phyloP scores from a whole-genome alignment of 1,140 invertebrate genomes.

The Centruroides vittatus region DNA sequence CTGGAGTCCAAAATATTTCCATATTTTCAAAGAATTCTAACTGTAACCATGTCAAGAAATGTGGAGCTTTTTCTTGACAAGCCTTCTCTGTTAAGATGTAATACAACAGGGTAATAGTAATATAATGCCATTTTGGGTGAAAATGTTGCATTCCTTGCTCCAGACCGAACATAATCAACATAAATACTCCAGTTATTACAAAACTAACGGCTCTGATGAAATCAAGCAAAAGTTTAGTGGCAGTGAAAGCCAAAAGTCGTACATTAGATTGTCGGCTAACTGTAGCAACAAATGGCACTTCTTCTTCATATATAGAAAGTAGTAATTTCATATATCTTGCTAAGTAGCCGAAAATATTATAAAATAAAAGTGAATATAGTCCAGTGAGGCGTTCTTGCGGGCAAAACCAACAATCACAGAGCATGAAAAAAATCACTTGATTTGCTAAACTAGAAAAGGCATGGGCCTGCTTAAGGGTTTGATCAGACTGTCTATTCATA shows the following conservation, averaged over 20 bases:
- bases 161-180: conserved; percentile 53
- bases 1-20: conserved; percentile 47
- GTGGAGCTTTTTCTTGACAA: conserved; percentile 38
- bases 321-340: conserved; percentile 40
- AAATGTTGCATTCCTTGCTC: conserved; percentile 59
- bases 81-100: conserved; percentile 57
- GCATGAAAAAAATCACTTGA: conserved; percentile 52
- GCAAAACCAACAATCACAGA: conserved; percentile 48
- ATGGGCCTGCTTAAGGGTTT: neutral
- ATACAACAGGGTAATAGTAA: conserved; percentile 47
- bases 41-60: conserved; percentile 38
- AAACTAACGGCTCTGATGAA: conserved; percentile 69
- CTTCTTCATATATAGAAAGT: conserved; percentile 43
- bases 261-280: conserved; percentile 53
- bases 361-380: conserved; percentile 63
- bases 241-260: conserved; percentile 61
- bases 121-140: conserved; percentile 46
- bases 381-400: conserved; percentile 46
- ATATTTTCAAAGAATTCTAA: conserved; percentile 47
- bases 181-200: conserved; percentile 59
- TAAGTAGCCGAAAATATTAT: conserved; percentile 61
- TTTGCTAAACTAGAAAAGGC: conserved; percentile 12
- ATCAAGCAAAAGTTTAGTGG: conserved; percentile 62
- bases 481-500: too few relatives aligned
- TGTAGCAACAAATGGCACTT: conserved; percentile 37